Evolutionary conservation across 2,113 vertebrate species (phyloP).

Genomic region (Apus apus): DNA sequence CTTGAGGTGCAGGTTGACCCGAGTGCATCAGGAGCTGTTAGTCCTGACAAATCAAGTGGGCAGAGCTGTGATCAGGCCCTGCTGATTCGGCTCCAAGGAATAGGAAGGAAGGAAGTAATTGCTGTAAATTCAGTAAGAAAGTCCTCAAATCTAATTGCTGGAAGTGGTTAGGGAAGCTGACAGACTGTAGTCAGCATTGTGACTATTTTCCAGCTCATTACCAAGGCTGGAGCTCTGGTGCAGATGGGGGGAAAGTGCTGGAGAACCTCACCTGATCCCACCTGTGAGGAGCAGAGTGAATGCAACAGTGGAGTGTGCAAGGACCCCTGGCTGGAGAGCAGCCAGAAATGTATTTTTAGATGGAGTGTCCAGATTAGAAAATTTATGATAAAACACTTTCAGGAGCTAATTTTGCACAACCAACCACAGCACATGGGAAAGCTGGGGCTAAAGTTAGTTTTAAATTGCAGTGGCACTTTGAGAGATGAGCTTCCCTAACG

Average conservation of each 20-base stretch:
- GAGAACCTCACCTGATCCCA: neutral
- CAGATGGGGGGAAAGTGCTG: neutral
- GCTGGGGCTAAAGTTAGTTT: neutral
- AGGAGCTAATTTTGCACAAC: neutral
- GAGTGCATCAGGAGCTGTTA: neutral
- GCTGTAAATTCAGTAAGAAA: conserved; percentile 62
- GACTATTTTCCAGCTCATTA: conserved; percentile 16
- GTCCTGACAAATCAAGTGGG: neutral
- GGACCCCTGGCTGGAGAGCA: neutral
- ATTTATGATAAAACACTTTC: neutral
- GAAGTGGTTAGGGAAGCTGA: conserved; percentile 47
- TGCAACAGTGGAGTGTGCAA: neutral
- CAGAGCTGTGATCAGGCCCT: neutral
- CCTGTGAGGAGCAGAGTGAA: neutral
- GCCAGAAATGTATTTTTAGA: neutral
- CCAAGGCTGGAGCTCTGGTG: neutral
- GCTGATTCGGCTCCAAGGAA: neutral
- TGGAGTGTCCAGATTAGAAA: neutral
- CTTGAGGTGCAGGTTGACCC: fast-evolving
- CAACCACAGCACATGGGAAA: neutral
- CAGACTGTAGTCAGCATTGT: conserved; percentile 20
- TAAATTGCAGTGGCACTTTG: neutral
- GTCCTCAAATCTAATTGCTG: conserved; percentile 62
- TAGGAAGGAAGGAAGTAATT: conserved; percentile 62
- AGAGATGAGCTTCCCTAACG: neutral